Evolutionary conservation across 2,888 invertebrate species (phyloP).

Genomic region (Silvanus unidentatus): DNA sequence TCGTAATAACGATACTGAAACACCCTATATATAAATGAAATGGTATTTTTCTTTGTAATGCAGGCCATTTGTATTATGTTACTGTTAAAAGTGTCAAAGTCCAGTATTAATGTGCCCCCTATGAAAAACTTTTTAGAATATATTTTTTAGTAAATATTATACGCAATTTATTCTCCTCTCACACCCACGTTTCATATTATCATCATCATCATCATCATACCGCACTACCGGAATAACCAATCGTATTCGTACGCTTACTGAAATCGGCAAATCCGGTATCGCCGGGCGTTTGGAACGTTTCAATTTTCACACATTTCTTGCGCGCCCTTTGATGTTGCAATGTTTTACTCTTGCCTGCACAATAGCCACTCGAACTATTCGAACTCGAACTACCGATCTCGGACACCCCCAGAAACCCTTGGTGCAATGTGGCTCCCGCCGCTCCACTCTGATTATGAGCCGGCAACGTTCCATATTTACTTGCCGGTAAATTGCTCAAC

Average conservation of each 20-base stretch:
- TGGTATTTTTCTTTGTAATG: conserved; percentile 1
- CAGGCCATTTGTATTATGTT: neutral
- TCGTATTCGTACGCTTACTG: conserved; percentile 33
- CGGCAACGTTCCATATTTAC: conserved; percentile 43
- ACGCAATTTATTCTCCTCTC: neutral
- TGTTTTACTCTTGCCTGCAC: conserved; percentile 40
- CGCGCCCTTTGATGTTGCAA: conserved; percentile 39
- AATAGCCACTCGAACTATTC: conserved; percentile 41
- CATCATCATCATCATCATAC: too few species aligned
- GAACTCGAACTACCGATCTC: conserved; percentile 43
- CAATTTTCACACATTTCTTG: conserved; percentile 44
- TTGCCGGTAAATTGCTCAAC: conserved; percentile 27
- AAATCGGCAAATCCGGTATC: conserved; percentile 34
- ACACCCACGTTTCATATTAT: conserved; percentile 15
- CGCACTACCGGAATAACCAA: conserved; percentile 42
- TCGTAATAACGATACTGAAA: too few species aligned
- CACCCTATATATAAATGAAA: too few species aligned
- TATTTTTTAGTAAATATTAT: conserved; percentile 9
- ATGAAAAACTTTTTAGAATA: conserved; percentile 23
- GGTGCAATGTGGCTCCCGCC: conserved; percentile 39
- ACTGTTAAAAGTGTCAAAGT: too few species aligned
- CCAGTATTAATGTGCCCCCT: conserved; percentile 4
- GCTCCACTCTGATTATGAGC: conserved; percentile 11
- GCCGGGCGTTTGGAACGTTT: conserved; percentile 43
- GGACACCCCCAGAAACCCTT: conserved; percentile 43